Percentiles rank a stretch among this genome's conserved stretches.
phyloP scores from a whole-genome alignment of 2,113 vertebrate genomes.

The human (Homo sapiens) region GRCh38 chr2:210631001-210631500 shows the following conservation, averaged over 20 bases:
- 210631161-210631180: constrained; percentile 78
- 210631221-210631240: constrained; percentile 75
- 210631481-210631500: not conserved
- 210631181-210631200: constrained; percentile 74
- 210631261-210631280: constrained; percentile 80
- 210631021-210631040: not conserved
- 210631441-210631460: constrained; percentile 68
- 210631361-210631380: constrained; percentile 76
- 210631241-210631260: constrained; percentile 68
- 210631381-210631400: constrained; percentile 80
- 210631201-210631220: not conserved
- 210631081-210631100: constrained; percentile 55
- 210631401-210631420: constrained; percentile 43
- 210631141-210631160: constrained; percentile 64
- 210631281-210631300: constrained; percentile 85
- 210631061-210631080: constrained; percentile 53
- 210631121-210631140: constrained; percentile 71
- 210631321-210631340: constrained; percentile 83
- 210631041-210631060: constrained; percentile 51
- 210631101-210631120: constrained; percentile 51
- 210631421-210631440: constrained; percentile 6
- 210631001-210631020: constrained; percentile 10
- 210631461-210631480: constrained; percentile 46
- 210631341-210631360: constrained; percentile 74
- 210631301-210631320: constrained; percentile 85